Percentiles rank a stretch among this genome's conserved stretches.
Conservation (phyloP, 2,797 vertebrate species). For the Neostethus bicornis region DNA sequence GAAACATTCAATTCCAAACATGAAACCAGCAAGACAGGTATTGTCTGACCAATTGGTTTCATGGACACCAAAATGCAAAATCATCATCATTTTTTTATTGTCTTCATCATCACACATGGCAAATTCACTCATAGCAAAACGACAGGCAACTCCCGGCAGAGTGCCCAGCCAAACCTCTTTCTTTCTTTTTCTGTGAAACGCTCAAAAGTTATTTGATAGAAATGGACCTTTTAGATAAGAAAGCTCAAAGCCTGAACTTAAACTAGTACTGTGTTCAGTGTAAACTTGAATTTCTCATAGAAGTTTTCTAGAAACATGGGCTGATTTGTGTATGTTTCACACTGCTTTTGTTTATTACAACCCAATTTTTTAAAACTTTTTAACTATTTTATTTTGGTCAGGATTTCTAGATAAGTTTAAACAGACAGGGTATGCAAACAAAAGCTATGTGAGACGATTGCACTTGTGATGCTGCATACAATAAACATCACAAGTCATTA, state of each 20-base stretch:
- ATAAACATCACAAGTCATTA: conserved; percentile 30
- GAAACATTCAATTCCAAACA: conserved; percentile 56
- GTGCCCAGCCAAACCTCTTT: conserved; percentile 84
- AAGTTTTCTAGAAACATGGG: too few relatives aligned
- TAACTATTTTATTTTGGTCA: background rate
- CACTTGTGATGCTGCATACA: conserved; percentile 38
- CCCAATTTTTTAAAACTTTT: conserved; percentile 7
- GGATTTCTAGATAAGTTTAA: conserved; percentile 2
- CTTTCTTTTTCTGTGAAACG: conserved; percentile 74
- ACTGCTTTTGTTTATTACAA: conserved; percentile 30
- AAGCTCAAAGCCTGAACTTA: conserved; percentile 31
- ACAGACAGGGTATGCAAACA: conserved; percentile 2
- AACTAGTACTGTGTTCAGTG: conserved; percentile 5
- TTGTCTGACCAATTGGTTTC: conserved; percentile 64
- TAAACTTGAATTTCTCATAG: conserved; percentile 40
- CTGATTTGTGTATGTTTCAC: conserved; percentile 35
- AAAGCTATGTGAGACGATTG: conserved; percentile 48
- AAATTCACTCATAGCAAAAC: conserved; percentile 58
- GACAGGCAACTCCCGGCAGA: conserved; percentile 78
- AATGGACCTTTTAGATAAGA: conserved; percentile 38
- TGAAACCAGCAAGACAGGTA: conserved; percentile 58
- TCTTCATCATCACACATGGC: conserved; percentile 24
- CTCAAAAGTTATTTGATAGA: conserved; percentile 39
- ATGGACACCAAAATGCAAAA: conserved; percentile 65
- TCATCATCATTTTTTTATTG: conserved; percentile 10